A percentile compares a stretch with the other conserved stretches of the same genome.
phyloP scores from a whole-genome alignment of 2,888 invertebrate genomes.

The Heliconius charithonia region DNA sequence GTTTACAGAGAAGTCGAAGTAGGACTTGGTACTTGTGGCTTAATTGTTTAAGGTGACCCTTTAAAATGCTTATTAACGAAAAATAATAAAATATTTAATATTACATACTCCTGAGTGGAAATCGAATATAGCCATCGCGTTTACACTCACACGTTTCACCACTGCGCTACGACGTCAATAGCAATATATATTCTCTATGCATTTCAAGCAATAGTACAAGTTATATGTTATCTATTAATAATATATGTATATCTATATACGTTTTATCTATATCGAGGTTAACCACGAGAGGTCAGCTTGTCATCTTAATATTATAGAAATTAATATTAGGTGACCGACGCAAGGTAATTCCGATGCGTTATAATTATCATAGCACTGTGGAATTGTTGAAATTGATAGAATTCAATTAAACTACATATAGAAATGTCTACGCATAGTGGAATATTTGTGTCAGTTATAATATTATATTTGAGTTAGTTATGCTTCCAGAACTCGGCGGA shows the following conservation, averaged over 20 bases:
- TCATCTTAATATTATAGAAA: conserved; percentile 13
- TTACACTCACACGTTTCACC: too few relatives aligned
- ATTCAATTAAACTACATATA: conserved; percentile 31
- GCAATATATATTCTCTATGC: too few relatives aligned
- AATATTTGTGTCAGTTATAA: conserved; percentile 9
- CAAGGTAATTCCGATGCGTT: conserved; percentile 3
- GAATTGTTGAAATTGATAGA: conserved; percentile 28
- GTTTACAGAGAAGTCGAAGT: too few relatives aligned
- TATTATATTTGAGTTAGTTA: not conserved
- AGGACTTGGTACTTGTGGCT: too few relatives aligned
- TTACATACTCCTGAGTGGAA: too few relatives aligned
- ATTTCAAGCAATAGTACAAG: not conserved
- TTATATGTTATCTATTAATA: not conserved
- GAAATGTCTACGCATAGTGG: conserved; percentile 18
- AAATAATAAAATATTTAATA: too few relatives aligned
- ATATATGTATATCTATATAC: not conserved
- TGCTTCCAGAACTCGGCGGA: not conserved
- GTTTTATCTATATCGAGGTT: not conserved
- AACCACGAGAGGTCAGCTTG: conserved; percentile 1
- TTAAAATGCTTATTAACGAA: too few relatives aligned
- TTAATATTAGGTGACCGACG: conserved; percentile 18
- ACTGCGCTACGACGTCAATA: too few relatives aligned
- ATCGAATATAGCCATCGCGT: too few relatives aligned
- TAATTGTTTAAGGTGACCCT: too few relatives aligned
- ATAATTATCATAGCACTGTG: conserved; percentile 19